Conservation (phyloP, 2,888 invertebrate genomes). For the Scrobipalpa atriplicella region DNA sequence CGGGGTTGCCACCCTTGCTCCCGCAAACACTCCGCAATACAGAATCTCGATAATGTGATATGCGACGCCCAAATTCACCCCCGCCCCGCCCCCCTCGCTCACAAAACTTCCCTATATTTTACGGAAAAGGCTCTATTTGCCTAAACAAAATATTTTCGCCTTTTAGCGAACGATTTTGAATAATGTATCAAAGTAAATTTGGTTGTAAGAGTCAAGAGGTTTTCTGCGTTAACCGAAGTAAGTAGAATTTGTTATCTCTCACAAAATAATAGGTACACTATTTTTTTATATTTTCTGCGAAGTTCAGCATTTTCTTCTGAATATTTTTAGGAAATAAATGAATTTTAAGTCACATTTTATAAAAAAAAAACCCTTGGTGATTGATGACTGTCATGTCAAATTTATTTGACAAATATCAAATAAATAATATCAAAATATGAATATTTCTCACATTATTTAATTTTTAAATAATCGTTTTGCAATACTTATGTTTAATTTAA, state of each 20-base stretch:
- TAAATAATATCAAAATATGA: too few relatives aligned
- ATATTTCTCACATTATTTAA: too few relatives aligned
- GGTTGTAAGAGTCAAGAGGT: conserved; percentile 3
- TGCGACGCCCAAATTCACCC: conserved; percentile 43
- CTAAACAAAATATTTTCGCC: conserved; percentile 25
- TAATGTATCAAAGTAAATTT: conserved; percentile 21
- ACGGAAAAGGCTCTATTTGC: conserved; percentile 29
- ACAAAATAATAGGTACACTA: background rate
- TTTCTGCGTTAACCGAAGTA: background rate
- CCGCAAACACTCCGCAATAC: conserved; percentile 37
- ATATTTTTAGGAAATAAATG: too few relatives aligned
- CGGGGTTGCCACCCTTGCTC: conserved; percentile 37
- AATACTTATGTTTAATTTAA: too few relatives aligned
- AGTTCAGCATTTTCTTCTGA: too few relatives aligned
- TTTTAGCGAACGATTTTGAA: conserved; percentile 19
- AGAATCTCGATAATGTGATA: conserved; percentile 53
- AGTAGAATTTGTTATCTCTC: conserved; percentile 6
- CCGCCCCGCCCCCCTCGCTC: conserved; percentile 25
- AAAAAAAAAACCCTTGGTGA: too few relatives aligned
- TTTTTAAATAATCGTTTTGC: too few relatives aligned
- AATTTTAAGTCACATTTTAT: too few relatives aligned
- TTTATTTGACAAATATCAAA: too few relatives aligned
- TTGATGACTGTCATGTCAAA: too few relatives aligned
- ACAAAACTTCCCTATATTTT: conserved; percentile 34
- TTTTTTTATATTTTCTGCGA: background rate